Base-by-base conservation (phyloP, 2,113 vertebrate species). In the Nothocercus nigrocapillus region DNA sequence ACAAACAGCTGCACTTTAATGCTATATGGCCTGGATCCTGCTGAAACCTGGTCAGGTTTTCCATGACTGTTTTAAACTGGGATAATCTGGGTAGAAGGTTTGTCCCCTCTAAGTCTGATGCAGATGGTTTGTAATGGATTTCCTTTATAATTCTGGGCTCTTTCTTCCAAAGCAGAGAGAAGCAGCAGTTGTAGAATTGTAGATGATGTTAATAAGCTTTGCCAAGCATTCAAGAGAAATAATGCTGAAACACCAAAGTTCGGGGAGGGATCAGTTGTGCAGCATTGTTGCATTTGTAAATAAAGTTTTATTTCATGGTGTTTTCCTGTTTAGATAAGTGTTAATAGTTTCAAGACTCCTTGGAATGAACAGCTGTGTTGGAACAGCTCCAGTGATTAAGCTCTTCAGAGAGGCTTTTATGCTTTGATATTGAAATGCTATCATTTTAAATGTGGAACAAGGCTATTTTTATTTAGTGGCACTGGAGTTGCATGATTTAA, bases 261-360 rank as follows among this genome's bases (percentile, higher is more conserved):
- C 85, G 91, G 85, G 63, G 44, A 87, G 7, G 62, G 58, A 94
- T 95, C 89, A 91, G 25, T 89, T 89, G 85, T 95, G 85, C 58
- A 93, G 85, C 85, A 66, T 78, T 94, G 85, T 94, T 58, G 86
- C 93, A 87, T 95, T 94, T 79, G 84, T 97, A 95, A 97, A 95
- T 93, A 94, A 95, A 88, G 78, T 90, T 94, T 91, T 92, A 87
- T 91, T 94, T 89, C 91, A 62, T 79, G 78, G 74, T 96, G 82
- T 84, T 96, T 95, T 96, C 91, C 89, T 96, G 89, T 96, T 90
- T 97, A 85, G 78, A 87, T 92, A 94, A 95, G 49, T 79, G 78
- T 87, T 94, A 97, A 87, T 67, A 64, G 77, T 96, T 95, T 96
- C 94, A 95, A 94, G 79, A 34, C 22, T 89, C 44, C 86, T 93